phyloP scores from a whole-genome alignment of 2,888 invertebrate genomes.

The Branchipolynoe longqiensis region DNA sequence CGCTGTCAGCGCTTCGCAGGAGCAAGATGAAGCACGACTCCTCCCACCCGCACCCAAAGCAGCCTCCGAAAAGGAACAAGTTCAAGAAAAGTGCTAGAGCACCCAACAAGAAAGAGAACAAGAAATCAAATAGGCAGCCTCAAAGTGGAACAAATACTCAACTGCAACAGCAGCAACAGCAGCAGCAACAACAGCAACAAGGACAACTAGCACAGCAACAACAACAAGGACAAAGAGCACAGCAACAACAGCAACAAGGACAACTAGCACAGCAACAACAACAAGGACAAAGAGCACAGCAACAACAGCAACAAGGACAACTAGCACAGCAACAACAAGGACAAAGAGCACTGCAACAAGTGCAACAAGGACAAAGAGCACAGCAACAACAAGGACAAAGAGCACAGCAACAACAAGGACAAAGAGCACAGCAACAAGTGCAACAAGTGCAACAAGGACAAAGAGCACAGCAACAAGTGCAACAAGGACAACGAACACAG shows the following conservation, averaged over 20 bases:
- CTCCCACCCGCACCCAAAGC: neutral
- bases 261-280: neutral
- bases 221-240: neutral
- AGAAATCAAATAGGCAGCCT: constrained; percentile 10
- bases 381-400: neutral
- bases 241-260: neutral
- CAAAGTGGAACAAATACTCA: neutral
- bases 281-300: neutral
- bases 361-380: neutral
- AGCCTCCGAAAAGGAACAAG: neutral
- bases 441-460: no score
- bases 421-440: no score
- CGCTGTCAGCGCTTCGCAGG: no score
- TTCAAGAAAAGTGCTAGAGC: neutral
- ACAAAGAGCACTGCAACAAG: neutral
- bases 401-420: no score
- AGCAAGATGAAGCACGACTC: no score
- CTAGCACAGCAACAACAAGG: neutral
- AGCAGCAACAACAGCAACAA: constrained; percentile 28
- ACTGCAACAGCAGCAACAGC: neutral
- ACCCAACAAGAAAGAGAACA: constrained; percentile 13
- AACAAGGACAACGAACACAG: neutral
- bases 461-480: neutral
- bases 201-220: no score
- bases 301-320: neutral